Base-by-base conservation (phyloP, 2,888 invertebrate species). In the Leptogaster cylindrica region DNA sequence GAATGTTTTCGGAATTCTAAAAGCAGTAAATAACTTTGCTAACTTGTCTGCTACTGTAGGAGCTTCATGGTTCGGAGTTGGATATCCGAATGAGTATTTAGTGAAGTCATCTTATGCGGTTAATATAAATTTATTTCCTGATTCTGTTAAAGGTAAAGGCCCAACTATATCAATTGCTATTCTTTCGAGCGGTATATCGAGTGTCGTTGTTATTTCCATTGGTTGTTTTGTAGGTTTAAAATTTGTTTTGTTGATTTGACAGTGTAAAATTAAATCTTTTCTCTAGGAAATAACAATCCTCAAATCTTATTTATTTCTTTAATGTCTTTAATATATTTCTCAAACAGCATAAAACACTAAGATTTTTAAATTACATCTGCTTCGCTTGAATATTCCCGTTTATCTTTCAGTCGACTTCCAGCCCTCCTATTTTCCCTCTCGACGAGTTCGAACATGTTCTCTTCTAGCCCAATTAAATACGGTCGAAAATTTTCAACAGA, bases 31-130 rank as follows among this genome's bases (percentile, higher is more conserved):
- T 16, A 66, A 23, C 10, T 8, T 25, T 12, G 18, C 7, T 3
- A 58, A 31, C 1, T 8, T n/a, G 33, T 25, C 33, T 0, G 77
- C 77, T 4, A 78, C 72, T 0, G 76, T 78, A 27, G 27, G 16
- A 0, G 78, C 73, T 71, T 76, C 75, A 12, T 73, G 72, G 72
- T 78, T 76, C 3, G 71, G 73, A 6, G 79, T 70, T 0, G 76
- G 68, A 46, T 69, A 71, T 8, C 76, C 77, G 66, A 72, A 71
- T 4, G 74, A 73, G 70, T 72, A 78, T 74, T 78, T 77, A 0
- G 77, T 75, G 7, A 77, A 65, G 67, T 77, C 75, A 48, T 78
- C 76, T 72, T 77, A 76, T 2, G 75, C n/a, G 0, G 77, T 77
- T 7, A 79, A 58, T 14, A 79, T 74, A 61, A 72, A 79, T 71